Percentiles rank a stretch among this genome's conserved stretches.
phyloP scores from a whole-genome alignment of 2,113 vertebrate species.

The Sclerurus mexicanus region DNA sequence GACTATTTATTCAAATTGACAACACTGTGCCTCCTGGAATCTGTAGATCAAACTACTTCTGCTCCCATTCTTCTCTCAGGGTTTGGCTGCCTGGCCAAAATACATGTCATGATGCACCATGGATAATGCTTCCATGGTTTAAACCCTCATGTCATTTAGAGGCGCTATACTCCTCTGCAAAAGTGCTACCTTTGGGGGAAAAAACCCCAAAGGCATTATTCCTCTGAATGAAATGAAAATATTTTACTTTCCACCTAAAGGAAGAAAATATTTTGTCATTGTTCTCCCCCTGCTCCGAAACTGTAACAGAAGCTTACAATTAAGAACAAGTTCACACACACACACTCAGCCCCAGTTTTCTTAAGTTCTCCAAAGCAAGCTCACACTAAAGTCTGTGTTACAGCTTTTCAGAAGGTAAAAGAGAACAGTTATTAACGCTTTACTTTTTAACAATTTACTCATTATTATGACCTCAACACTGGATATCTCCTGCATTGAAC shows the following conservation, averaged over 20 bases:
- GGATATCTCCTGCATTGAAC: not conserved
- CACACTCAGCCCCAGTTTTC: rapidly evolving
- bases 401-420: not conserved
- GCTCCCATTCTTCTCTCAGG: not conserved
- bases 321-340: not conserved
- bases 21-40: not conserved
- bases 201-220: not conserved
- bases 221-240: not conserved
- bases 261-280: not conserved
- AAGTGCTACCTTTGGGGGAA: not conserved
- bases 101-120: not conserved
- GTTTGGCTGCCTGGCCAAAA: not conserved
- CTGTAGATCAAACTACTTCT: not conserved
- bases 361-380: not conserved
- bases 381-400: not conserved
- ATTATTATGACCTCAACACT: not conserved
- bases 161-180: not conserved
- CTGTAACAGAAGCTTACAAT: not conserved
- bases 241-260: not conserved
- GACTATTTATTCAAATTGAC: not conserved
- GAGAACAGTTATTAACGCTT: not conserved
- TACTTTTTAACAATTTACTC: not conserved
- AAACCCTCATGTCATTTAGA: not conserved
- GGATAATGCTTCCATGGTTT: not conserved
- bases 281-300: not conserved